A percentile compares a stretch with the other conserved stretches of the same genome.
These are phyloP conservation scores for Pelusios castaneus DNA, from an alignment of 2,113 vertebrate species.

Conservation along the genomic window DNA sequence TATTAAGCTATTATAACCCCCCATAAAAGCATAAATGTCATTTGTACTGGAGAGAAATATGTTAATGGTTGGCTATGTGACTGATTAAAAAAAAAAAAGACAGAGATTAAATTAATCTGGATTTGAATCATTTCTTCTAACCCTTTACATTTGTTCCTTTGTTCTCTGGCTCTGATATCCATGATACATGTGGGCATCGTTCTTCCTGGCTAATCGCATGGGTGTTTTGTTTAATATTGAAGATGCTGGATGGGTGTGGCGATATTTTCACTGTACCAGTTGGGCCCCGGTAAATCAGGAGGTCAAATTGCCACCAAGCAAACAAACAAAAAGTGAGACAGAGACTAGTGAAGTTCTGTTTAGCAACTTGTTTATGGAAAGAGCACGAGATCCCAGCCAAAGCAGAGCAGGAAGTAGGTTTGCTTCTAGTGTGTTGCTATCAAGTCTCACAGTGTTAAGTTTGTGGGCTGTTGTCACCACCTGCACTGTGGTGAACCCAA, in stretches of 20 bases:
- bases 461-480: conserved; percentile 52
- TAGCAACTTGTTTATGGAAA: conserved; percentile 76
- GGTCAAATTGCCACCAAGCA: conserved; percentile 43
- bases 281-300: conserved; percentile 47
- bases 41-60: conserved; percentile 21
- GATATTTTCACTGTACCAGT: background rate
- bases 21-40: conserved; percentile 40
- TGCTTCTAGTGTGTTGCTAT: conserved; percentile 5
- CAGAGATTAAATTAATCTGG: conserved; percentile 59
- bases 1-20: conserved; percentile 49
- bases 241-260: conserved; percentile 28
- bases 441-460: background rate
- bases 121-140: conserved; percentile 64
- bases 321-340: conserved; percentile 57
- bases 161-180: conserved; percentile 66
- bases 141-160: conserved; percentile 64
- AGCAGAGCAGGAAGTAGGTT: background rate
- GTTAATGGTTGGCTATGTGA: conserved; percentile 15
- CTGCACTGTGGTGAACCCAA: conserved; percentile 27
- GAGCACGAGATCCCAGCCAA: conserved; percentile 66
- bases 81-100: conserved; percentile 54
- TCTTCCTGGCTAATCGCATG: conserved; percentile 58
- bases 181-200: conserved; percentile 20
- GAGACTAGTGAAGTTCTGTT: conserved; percentile 78
- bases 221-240: conserved; percentile 19